Base-by-base conservation (phyloP, 2,888 invertebrate genomes). In the Brachyptera risi region DNA sequence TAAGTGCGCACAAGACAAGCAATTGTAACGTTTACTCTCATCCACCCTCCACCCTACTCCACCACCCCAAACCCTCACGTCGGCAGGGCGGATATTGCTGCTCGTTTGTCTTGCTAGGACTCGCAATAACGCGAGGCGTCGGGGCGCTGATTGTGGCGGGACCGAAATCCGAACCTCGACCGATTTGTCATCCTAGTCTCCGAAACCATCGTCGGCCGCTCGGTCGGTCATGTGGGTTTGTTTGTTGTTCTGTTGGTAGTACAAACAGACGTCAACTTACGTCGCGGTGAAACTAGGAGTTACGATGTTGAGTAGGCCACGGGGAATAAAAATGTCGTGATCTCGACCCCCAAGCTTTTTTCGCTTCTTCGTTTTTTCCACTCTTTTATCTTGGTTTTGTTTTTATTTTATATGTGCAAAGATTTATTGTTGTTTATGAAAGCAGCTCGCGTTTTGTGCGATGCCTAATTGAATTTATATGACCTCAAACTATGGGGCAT, bases 21-120 rank as follows among this genome's bases (percentile, higher is more conserved):
- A 51, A 27, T 42, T 42, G 42, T 42, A 19, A 51, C 50, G 31
- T 21, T 42, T 19, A 7, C 24, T 21, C 24, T 1, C 24, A 21
- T 3, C 47, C 13, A 21, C 47, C 47, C 47, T 42, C 2, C 47
- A 1, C 24, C 24, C 47, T 24, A 2, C 23, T 2, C 47, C 19
- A 5, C 4, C 21, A 4, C n/a, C 11, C 44, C 23, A 7, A 35
- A 13, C 37, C 15, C 37, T 19, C 35, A 54, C 54, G 24, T 37
- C 54, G 19, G 54, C n/a, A 15, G 72, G 67, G 69, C 73, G 74
- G 74, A 75, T 75, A 75, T 75, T 75, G 73, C 74, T 70, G 69
- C 72, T 73, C 75, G 73, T 75, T 73, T 73, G 73, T 75, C 75
- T 75, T 73, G 24, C 58, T 21, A 23, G 31, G 58, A 62, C 63